Evolutionary conservation across 2,888 invertebrate species (phyloP), one percentile per base, ranked within the genome.

Genomic region (Drosophila fulvimacula): DNA sequence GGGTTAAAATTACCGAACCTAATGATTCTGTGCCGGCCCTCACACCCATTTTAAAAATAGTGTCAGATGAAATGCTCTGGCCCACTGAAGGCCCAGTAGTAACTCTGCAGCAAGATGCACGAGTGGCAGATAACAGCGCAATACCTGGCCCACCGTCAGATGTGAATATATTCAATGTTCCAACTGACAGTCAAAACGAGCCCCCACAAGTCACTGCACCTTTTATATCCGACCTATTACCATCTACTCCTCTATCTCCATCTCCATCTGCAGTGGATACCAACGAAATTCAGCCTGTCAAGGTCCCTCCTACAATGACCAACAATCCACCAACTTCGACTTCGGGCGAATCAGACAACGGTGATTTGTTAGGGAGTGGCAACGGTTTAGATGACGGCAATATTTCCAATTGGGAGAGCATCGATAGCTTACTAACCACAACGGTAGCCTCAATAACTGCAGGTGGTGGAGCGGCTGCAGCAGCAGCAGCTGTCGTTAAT

Each of bases 401-500:
- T 61, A 69, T 79, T 11, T 66, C 72, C 39, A 87, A 81, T 38
- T 92, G 92, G 92, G 92, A 92, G 19, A 91, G 85, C 66, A 84
- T 92, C 11, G 92, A 92, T 55, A 88, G 88, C 44, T 69, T 92
- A 36, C 72, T 92, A 17, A 87, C 91, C 17, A 92, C 85, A 55
- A 87, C 87, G 10, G 82, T 83, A 15, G 80, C 87, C 2, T 81
- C 90, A 0, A 79, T 79, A 44, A 79, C 82, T 3, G 78, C 78
- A 6, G 76, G 78, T 27, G 73, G 82, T 24, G 66, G 80, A 30
- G 82, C 76, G 13, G 81, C 79, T 5, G 76, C 69, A 11, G 86
- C 76, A n/a, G 78, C 78, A 9, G 76, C 79, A 7, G 82, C 75
- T n/a, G 87, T 87, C 0, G 88, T 79, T 5, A 86, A 89, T 65